These are phyloP conservation scores for Percina caprodes DNA, from an alignment of 2,113 vertebrate species.

Conservation along the genomic window DNA sequence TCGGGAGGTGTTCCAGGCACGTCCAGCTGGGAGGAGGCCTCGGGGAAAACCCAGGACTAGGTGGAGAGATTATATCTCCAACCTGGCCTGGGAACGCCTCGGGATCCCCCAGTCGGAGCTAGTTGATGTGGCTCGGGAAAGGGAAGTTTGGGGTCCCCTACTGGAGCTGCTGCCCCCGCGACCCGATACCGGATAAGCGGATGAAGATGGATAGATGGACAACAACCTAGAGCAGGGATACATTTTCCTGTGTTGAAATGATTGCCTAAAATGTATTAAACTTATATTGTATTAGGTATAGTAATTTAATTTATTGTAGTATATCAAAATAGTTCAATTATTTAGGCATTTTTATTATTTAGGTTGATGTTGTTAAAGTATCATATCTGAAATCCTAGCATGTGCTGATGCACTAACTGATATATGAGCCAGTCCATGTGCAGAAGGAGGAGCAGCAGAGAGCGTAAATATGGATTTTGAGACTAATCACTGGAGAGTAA, in stretches of 20 bases:
- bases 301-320: not conserved
- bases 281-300: not conserved
- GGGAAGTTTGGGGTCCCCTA: too few species aligned
- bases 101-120: too few species aligned
- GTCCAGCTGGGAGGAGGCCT: too few species aligned
- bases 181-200: too few species aligned
- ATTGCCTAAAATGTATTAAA: not conserved
- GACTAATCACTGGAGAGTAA: constrained; percentile 25
- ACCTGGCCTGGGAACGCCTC: too few species aligned
- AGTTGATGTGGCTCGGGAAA: too few species aligned
- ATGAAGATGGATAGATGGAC: too few species aligned
- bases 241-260: not conserved
- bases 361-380: not conserved
- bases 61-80: too few species aligned
- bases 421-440: constrained; percentile 1
- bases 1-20: too few species aligned
- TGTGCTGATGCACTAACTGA: not conserved
- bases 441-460: not conserved
- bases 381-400: not conserved
- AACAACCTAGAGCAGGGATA: constrained; percentile 15
- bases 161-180: too few species aligned
- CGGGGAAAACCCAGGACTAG: too few species aligned
- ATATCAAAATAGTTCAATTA: not conserved
- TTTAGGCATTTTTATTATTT: not conserved
- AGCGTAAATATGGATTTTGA: constrained; percentile 27